Conservation (phyloP, 1,140 invertebrate genomes). For the Copidosoma floridanum region DNA sequence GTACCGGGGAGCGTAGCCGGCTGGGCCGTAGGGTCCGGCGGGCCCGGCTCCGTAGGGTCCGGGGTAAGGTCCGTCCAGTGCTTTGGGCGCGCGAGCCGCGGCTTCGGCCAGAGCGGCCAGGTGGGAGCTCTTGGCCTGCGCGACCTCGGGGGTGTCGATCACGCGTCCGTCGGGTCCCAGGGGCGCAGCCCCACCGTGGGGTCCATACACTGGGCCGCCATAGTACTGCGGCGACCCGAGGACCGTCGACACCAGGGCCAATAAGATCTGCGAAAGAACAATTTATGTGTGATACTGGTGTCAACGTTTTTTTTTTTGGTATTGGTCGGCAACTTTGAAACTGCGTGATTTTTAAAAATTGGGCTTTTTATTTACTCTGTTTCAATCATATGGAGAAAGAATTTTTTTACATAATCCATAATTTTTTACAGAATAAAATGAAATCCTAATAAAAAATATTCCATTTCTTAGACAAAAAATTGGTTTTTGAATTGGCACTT, state of each 20-base stretch:
- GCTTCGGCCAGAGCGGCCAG: conserved; percentile 59
- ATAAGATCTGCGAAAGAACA: conserved; percentile 36
- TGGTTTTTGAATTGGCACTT: too few relatives aligned
- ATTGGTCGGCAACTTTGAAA: too few relatives aligned
- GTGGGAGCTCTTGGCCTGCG: conserved; percentile 62
- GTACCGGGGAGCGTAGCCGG: conserved; percentile 44
- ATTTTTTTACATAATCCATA: too few relatives aligned
- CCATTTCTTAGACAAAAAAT: too few relatives aligned
- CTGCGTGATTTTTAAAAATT: too few relatives aligned
- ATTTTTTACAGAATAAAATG: too few relatives aligned
- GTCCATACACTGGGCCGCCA: conserved; percentile 34
- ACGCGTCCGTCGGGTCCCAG: conserved; percentile 63
- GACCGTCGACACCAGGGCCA: conserved; percentile 34
- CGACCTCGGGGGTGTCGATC: conserved; percentile 64
- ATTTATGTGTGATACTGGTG: too few relatives aligned
- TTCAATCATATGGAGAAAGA: too few relatives aligned
- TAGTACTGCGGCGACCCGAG: conserved; percentile 32
- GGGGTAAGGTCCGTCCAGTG: conserved; percentile 37
- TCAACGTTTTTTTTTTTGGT: too few relatives aligned
- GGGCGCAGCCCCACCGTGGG: conserved; percentile 50
- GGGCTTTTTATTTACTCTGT: too few relatives aligned
- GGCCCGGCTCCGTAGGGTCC: conserved; percentile 24
- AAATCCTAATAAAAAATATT: too few relatives aligned
- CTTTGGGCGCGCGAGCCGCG: conserved; percentile 55
- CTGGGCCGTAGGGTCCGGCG: conserved; percentile 13